A percentile compares a stretch with the other conserved stretches of the same genome.
phyloP scores from a whole-genome alignment of 2,113 vertebrate species.

The Nyctereutes procyonoides region DNA sequence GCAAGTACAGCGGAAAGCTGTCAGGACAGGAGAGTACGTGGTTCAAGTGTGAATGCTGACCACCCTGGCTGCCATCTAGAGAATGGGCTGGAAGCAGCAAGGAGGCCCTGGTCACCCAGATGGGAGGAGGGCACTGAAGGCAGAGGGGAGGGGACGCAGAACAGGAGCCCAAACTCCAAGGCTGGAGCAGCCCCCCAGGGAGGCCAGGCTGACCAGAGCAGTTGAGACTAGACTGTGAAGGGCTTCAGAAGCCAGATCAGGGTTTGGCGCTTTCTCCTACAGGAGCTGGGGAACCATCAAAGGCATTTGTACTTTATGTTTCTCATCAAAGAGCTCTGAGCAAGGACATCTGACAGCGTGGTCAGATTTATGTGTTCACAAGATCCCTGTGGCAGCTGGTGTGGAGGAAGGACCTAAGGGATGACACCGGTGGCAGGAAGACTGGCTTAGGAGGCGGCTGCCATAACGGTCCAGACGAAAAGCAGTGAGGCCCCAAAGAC shows the following conservation, averaged over 20 bases:
- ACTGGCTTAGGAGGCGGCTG: slow-evolving; percentile 65
- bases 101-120: background rate
- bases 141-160: background rate
- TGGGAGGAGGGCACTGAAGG: background rate
- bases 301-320: slow-evolving; percentile 74
- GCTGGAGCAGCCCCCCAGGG: background rate
- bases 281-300: slow-evolving; percentile 78
- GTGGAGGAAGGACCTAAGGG: slow-evolving; percentile 68
- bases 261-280: slow-evolving; percentile 63
- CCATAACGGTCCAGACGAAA: slow-evolving; percentile 55
- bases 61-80: background rate
- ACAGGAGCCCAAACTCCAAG: background rate
- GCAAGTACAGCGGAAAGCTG: background rate
- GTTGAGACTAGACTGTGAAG: background rate
- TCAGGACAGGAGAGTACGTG: background rate
- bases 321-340: slow-evolving; percentile 80
- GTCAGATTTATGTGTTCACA: slow-evolving; percentile 74
- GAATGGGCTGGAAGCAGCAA: background rate
- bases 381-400: slow-evolving; percentile 76
- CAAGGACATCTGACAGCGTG: slow-evolving; percentile 59
- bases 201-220: background rate
- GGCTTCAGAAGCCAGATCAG: slow-evolving; percentile 67
- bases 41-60: background rate
- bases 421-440: slow-evolving; percentile 75
- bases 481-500: slow-evolving; percentile 55